Base-by-base conservation (phyloP, 2,113 vertebrate genomes). In the Indri indri region DNA sequence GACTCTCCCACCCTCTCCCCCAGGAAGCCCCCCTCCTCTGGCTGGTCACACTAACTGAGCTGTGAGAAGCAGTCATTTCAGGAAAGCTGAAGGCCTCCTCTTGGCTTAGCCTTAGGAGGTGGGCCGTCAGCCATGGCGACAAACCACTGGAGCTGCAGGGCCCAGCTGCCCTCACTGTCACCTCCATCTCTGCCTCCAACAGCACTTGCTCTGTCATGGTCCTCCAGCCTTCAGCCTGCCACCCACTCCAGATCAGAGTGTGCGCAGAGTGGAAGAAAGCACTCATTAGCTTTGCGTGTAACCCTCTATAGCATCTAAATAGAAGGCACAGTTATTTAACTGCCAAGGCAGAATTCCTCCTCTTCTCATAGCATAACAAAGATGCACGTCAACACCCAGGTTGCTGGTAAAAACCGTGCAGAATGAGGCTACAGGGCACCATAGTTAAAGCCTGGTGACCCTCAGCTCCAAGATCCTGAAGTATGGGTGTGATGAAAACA, bases 331-430 rank as follows among this genome's bases (percentile, higher is more conserved):
- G 47, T 87, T 88, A 94, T 82, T 79, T 70, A 95, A 84, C 71
- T 97, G 59, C 25, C 90, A 95, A 91, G 71, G 57, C 30, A 96
- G 94, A 94, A 97, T 86, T 73, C 88, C 95, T 79, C 45, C 20
- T 9, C 40, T 90, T 57, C 83, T 94, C 91, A 22, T 80, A 98
- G 95, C 52, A 97, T 85, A 96, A 84, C 61, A 84, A 90, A 97
- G 74, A 61, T 65, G 13, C 71, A 88, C 14, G 27, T 71, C 82
- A 90, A 61, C 13, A 77, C 86, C 65, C 34, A 68, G 32, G 47
- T 81, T 84, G 65, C 61, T 59, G 79, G 57, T 73, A 40, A n/a
- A 79, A 92, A 91, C 45, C 66, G 23, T 71, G 90, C 23, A 50
- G 40, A 42, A 96, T 85, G 52, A 77, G n/a, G 54, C 52, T 14